Percentiles rank a stretch among this genome's conserved stretches.
These are phyloP conservation scores for Indri indri DNA, from an alignment of 2,113 vertebrate species.

Conservation along the genomic window DNA sequence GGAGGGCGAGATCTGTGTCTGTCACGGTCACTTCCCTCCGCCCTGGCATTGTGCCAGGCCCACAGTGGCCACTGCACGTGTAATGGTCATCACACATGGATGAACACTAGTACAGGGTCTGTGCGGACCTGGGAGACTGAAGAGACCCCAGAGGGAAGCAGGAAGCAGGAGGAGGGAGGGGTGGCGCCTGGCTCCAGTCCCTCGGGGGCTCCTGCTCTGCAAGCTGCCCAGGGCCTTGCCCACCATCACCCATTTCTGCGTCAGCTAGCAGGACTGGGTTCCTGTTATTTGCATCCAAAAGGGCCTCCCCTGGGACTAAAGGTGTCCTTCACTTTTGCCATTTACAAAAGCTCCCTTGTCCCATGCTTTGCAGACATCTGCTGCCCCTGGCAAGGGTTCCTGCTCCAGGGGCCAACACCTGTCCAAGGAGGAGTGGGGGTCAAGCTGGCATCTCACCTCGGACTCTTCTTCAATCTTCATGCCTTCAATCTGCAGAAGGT, in stretches of 20 bases:
- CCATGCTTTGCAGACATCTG: fast-evolving
- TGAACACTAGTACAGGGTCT: not conserved
- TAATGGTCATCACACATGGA: not conserved
- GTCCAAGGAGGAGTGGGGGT: not conserved
- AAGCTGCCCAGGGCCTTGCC: not conserved
- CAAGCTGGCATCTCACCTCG: constrained; percentile 84
- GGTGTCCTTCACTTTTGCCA: not conserved
- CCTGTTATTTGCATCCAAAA: not conserved
- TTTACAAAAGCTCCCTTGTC: fast-evolving
- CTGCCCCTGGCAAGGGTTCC: too few relatives aligned
- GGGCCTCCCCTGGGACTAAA: not conserved
- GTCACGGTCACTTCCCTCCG: not conserved
- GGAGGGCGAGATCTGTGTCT: not conserved
- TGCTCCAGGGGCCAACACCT: not conserved
- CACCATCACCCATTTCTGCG: not conserved
- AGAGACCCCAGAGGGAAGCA: not conserved
- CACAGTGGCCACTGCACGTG: fast-evolving
- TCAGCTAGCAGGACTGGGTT: too few relatives aligned
- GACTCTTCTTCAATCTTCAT: constrained; percentile 93
- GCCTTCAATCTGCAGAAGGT: constrained; percentile 92
- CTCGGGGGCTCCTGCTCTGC: too few relatives aligned
- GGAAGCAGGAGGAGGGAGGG: not conserved
- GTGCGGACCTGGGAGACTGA: not conserved
- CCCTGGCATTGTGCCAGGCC: not conserved
- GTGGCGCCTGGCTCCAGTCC: not conserved